Evolutionary conservation across 2,113 vertebrate genomes (phyloP), one percentile per base, ranked within the genome.

Genomic region (Plecotus auritus): DNA sequence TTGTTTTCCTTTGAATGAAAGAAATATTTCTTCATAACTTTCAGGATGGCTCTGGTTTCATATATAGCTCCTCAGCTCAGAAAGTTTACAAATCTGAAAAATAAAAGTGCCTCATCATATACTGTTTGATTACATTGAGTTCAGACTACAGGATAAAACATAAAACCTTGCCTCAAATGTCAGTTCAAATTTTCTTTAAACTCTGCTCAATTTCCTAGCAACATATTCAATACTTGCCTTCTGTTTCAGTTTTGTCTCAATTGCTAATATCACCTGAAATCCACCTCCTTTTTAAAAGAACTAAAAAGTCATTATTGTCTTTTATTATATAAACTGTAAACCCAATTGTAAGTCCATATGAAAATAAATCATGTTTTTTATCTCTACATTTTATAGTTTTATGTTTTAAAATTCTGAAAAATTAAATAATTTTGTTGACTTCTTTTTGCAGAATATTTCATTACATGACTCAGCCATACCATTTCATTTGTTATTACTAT

Each of bases 41-140:
- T 82, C 70, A 88, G 18, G 16, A 73, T 77, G 28, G 37, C 5
- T 64, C 26, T 13, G 12, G 4, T 88, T 83, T 86, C 16, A 84
- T 80, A 78, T 9, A 30, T 7, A 80, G 11, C 32, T 88, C 20
- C 26, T 92, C 30, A 47, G 37, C 23, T 87, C 35, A 54, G 37
- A 81, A 89, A 80, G 22, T 2, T 66, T 85, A 22, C 6, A 97
- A 73, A 92, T 22, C 35, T 83, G 35, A 74, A 93, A 94, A 90
- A n/a, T 81, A 90, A 90, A 93, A 91, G 28, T 5, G 66, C 37
- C 23, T 76, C 8, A 37, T 67, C 32, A 42, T n/a, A 30, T 37
- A 49, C 1, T 56, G 7, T n/a, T 94, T 77, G 51, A 66, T 35
- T 77, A 30, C 16, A 81, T 0, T 35, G 40, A 26, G 1, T 77